Evolutionary conservation across 2,888 invertebrate genomes (phyloP).

Genomic region (Capitulum mitella): DNA sequence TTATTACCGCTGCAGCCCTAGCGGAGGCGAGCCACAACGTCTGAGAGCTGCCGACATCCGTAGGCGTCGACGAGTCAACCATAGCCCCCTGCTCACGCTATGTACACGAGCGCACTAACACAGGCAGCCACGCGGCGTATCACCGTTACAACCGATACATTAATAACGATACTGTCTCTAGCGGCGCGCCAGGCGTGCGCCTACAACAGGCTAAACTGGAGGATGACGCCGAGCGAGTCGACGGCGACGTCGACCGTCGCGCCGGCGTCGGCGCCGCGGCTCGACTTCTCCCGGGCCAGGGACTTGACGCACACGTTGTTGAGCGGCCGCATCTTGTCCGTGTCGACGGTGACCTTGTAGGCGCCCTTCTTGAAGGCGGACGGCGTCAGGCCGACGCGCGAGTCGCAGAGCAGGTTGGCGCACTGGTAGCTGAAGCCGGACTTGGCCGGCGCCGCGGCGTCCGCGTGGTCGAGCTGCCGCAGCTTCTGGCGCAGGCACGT

Average conservation of each 20-base stretch:
- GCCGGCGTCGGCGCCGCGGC: background rate
- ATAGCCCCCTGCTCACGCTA: too few species aligned
- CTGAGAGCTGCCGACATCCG: too few species aligned
- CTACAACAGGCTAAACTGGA: background rate
- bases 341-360: background rate
- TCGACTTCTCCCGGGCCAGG: background rate
- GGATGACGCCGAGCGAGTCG: background rate
- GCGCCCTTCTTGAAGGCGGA: background rate
- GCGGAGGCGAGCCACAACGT: too few species aligned
- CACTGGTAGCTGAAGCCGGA: constrained; percentile 17
- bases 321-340: constrained; percentile 17
- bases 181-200: background rate
- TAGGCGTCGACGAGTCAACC: too few species aligned
- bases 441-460: background rate
- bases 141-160: background rate
- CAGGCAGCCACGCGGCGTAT: background rate
- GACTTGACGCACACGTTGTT: constrained; percentile 23
- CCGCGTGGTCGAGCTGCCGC: background rate
- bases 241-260: background rate
- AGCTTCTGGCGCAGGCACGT: constrained; percentile 18
- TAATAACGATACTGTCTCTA: background rate
- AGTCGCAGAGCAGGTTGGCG: constrained; percentile 25
- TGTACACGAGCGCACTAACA: background rate
- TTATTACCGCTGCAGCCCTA: background rate
- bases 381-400: constrained; percentile 6